These are phyloP conservation scores for Agonopterix heracliana DNA, from an alignment of 2,888 invertebrate genomes.

Conservation along the genomic window DNA sequence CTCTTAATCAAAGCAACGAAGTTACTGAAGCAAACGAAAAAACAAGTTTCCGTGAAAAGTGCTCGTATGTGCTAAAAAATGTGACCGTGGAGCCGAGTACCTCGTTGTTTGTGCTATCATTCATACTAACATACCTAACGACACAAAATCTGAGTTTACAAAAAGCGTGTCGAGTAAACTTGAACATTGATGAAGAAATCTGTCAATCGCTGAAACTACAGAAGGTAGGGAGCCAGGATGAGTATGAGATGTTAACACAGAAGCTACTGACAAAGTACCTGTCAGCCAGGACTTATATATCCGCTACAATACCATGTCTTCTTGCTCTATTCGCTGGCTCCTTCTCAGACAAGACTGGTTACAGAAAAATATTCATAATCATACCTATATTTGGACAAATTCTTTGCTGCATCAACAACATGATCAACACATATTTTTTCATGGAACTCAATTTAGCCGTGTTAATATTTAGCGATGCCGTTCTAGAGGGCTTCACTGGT, in stretches of 20 bases:
- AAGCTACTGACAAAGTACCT: constrained; percentile 83
- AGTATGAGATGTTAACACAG: constrained; percentile 78
- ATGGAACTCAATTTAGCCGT: constrained; percentile 83
- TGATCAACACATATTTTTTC: constrained; percentile 85
- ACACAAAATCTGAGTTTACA: constrained; percentile 88
- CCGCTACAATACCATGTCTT: constrained; percentile 84
- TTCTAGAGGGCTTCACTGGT: constrained; percentile 85
- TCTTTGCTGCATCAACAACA: constrained; percentile 80
- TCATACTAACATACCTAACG: constrained; percentile 77
- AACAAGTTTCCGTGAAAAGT: constrained; percentile 28
- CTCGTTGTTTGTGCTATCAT: constrained; percentile 35
- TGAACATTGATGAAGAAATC: constrained; percentile 80
- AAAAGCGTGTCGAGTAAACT: constrained; percentile 89
- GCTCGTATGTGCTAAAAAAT: constrained; percentile 28
- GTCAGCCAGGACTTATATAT: constrained; percentile 87
- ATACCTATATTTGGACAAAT: constrained; percentile 84
- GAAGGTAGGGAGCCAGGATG: constrained; percentile 70
- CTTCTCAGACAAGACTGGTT: constrained; percentile 80
- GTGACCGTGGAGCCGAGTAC: constrained; percentile 54
- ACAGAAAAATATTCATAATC: constrained; percentile 84
- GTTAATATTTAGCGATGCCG: constrained; percentile 82
- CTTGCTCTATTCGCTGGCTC: constrained; percentile 87
- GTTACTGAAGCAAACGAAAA: constrained; percentile 33
- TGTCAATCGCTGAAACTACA: constrained; percentile 83
- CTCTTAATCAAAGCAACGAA: constrained; percentile 24